phyloP scores from a whole-genome alignment of 1,140 invertebrate genomes.

The Diorhabda carinulata region DNA sequence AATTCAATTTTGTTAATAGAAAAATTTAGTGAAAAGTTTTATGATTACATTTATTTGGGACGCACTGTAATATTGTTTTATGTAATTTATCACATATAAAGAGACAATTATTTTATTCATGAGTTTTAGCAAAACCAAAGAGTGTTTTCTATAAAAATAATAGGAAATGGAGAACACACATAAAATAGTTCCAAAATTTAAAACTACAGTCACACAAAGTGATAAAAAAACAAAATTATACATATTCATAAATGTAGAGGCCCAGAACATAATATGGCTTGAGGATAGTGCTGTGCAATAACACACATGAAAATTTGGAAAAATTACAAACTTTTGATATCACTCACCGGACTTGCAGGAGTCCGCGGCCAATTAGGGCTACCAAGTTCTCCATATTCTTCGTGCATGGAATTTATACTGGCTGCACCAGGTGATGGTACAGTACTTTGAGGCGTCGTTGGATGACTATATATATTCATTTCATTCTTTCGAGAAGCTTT shows the following conservation, averaged over 20 bases:
- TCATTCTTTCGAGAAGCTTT: constrained; percentile 71
- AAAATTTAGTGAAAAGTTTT: too few relatives aligned
- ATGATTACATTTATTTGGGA: too few relatives aligned
- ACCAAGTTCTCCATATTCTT: constrained; percentile 84
- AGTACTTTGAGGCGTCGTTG: constrained; percentile 67
- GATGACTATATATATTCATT: constrained; percentile 61
- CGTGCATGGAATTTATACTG: constrained; percentile 78
- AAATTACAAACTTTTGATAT: neutral
- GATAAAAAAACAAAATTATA: too few relatives aligned
- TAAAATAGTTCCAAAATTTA: too few relatives aligned
- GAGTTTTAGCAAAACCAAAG: neutral
- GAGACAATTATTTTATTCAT: neutral
- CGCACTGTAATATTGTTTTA: neutral
- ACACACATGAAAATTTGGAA: constrained; percentile 11
- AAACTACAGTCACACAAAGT: too few relatives aligned
- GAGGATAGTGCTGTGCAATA: constrained; percentile 16
- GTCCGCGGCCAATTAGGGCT: constrained; percentile 84
- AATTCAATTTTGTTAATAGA: too few relatives aligned
- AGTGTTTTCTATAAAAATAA: constrained; percentile 4
- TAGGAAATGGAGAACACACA: neutral
- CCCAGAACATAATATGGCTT: constrained; percentile 8
- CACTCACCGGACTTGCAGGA: constrained; percentile 82
- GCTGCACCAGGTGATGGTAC: constrained; percentile 77
- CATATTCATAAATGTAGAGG: too few relatives aligned
- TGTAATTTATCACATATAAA: neutral